Evolutionary conservation across 2,797 vertebrate species (phyloP).

Genomic region (Liparis tanakae): DNA sequence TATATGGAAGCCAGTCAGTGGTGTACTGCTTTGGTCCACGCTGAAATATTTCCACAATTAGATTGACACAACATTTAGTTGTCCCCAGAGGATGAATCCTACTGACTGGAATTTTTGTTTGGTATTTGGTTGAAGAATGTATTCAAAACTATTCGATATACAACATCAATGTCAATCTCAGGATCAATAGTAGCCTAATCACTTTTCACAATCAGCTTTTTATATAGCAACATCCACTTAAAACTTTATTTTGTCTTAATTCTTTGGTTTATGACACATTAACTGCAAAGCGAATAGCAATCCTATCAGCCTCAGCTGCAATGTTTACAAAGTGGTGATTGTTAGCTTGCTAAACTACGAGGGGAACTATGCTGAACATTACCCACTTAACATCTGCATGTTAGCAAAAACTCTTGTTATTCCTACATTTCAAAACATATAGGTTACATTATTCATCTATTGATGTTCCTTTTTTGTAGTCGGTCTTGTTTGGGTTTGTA

Average conservation of each 20-base stretch:
- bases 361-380: neutral
- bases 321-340: neutral
- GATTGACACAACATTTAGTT: neutral
- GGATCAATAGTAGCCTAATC: neutral
- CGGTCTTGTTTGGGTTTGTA: no score
- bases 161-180: neutral
- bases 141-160: neutral
- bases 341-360: neutral
- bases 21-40: neutral
- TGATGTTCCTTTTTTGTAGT: neutral
- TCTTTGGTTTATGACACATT: neutral
- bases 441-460: neutral
- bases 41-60: neutral
- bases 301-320: neutral
- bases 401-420: neutral
- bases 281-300: neutral
- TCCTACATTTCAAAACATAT: neutral
- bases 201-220: neutral
- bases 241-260: neutral
- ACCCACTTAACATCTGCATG: neutral
- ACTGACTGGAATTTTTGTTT: neutral
- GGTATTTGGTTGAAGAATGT: neutral
- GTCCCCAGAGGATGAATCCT: neutral
- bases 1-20: neutral
- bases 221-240: neutral